Evolutionary conservation across 2,888 invertebrate genomes (phyloP), one percentile per base, ranked within the genome.

Genomic region (Dexiosoma caninum): DNA sequence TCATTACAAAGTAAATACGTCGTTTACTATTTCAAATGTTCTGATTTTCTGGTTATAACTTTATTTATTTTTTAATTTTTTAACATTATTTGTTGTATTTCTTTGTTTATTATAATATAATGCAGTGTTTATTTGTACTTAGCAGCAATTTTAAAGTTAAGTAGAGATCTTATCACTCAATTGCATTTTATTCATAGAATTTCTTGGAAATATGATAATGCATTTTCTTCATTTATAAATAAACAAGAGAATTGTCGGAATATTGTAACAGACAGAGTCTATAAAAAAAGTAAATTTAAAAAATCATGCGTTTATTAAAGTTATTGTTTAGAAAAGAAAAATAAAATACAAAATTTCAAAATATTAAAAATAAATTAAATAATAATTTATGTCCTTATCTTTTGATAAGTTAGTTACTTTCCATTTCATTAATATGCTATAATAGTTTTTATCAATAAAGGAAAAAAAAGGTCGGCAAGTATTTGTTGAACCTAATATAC

Each of bases 161-260:
- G 19, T 23, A 42, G 16, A 70, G 49, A 49, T 30, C 30, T 60
- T 71, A 60, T 71, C 60, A 60, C 16, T 21, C 7, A 27, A 46
- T 42, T 59, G 23, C 23, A 46, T 49, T 55, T 49, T 71, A 60
- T 19, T 71, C 46, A 59, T 46, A 51, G 3, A 10, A 40, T 32
- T 71, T 60, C 71, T 60, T 40, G 71, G 70, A 60, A 71, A 60
- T 21, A 12, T 37, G 40, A 71, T 71, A 60, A 71, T 49, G 35
- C n/a, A 49, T 32, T 12, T 46, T 55, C n/a, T 42, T 37, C 2
- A 27, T 23, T 16, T 37, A 27, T 6, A 9, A 19, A 3, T 21
- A 51, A 49, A 37, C 32, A 23, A 27, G 16, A 23, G 23, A 35
- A 37, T 16, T 51, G 27, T 37, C 14, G 10, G 49, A 8, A 1